These are phyloP conservation scores for Tretioscincus oriximinensis DNA, from an alignment of 2,113 vertebrate genomes.

Conservation along the genomic window DNA sequence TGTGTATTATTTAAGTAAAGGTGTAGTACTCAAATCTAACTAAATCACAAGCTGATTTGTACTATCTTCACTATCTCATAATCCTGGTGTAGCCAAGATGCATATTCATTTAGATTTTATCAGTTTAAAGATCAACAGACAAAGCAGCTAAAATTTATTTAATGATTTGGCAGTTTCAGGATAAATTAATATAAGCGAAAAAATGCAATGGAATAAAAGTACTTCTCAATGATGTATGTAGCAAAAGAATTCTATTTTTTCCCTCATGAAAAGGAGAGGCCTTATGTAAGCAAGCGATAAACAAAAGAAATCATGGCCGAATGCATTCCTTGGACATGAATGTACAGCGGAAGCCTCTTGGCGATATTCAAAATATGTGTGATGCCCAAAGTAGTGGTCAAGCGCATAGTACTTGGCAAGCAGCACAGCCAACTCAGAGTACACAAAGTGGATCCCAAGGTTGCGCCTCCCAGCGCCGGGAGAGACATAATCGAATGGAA, in stretches of 20 bases:
- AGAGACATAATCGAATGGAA: constrained; percentile 91
- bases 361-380: constrained; percentile 66
- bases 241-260: constrained; percentile 18
- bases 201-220: background rate
- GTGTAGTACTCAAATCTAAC: background rate
- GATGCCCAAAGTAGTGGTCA: constrained; percentile 42
- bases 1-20: background rate
- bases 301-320: constrained; percentile 60
- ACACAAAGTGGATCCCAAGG: constrained; percentile 47
- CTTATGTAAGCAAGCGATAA: constrained; percentile 64
- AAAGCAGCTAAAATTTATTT: background rate
- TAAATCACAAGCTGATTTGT: background rate
- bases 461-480: constrained; percentile 75
- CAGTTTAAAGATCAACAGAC: background rate
- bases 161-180: background rate
- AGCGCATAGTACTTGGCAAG: constrained; percentile 60
- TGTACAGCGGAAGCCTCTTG: constrained; percentile 61
- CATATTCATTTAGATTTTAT: background rate
- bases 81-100: background rate
- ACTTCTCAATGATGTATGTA: background rate
- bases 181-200: background rate
- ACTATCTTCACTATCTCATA: background rate
- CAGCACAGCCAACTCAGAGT: constrained; percentile 48
- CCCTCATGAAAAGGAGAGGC: constrained; percentile 73
- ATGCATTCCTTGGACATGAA: constrained; percentile 49